Base-by-base conservation (phyloP, 1,140 invertebrate genomes). In the Octopus bimaculoides region DNA sequence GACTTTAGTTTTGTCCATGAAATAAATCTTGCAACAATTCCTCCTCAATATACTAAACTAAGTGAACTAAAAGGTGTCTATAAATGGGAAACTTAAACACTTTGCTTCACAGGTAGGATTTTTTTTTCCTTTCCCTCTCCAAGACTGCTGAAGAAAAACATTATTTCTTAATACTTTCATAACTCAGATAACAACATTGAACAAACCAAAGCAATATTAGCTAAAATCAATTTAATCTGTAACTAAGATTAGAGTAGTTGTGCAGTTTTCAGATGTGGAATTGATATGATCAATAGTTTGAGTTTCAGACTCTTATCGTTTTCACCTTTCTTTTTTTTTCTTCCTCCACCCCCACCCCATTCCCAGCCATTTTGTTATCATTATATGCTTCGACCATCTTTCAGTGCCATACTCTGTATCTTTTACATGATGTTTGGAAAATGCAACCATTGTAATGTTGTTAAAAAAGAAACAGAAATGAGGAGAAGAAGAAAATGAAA, bases 161-260 rank as follows among this genome's bases (percentile, higher is more conserved):
- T 41, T 41, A 41, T 41, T 41, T 41, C 26, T 41, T 41, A 41
- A 41, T 41, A 41, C 26, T 41, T 41, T 17, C 2, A 75, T n/a
- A n/a, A 75, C 8, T 54, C 17, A 75, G 77, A 54, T 53, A 52
- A 74, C 52, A 73, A 77, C 55, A 77, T 56, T 26, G 77, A 75
- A 80, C 55, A 77, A 77, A 10, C 20, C 41, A 77, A 26, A n/a
- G 55, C 55, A 54, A 4, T n/a, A 52, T 9, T 41, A 6, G n/a
- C 12, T 79, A 14, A 52, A 14, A 52, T 10, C 78, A 9, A 26
- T 10, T 5, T 14, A n/a, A 41, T 52, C 12, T 52, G 41, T 20
- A 20, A 77, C 14, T 17, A 54, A 26, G 54, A 10, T 80, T 53
- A 17, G 61, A 77, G 10, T 53, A 54, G n/a, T 6, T 20, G 1